Conservation (phyloP, 1,140 invertebrate genomes). For the Sesamia nonagrioides region DNA sequence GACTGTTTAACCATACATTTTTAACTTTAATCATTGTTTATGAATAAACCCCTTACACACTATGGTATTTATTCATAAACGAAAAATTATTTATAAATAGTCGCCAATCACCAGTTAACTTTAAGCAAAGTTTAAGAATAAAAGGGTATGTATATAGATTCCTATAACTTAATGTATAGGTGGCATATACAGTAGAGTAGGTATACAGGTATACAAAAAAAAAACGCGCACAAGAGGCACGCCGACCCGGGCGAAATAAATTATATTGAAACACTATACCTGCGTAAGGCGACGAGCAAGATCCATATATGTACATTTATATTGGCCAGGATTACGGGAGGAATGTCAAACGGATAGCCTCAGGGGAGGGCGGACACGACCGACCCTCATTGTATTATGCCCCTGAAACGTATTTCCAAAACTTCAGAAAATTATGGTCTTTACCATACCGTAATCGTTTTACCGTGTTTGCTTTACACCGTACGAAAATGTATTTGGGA, state of each 20-base stretch:
- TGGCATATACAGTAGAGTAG: too few species aligned
- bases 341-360: slow-evolving; percentile 40
- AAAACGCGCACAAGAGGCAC: not conserved
- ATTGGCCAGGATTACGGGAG: slow-evolving; percentile 42
- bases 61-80: too few species aligned
- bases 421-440: slow-evolving; percentile 13
- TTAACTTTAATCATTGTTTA: too few species aligned
- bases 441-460: slow-evolving; percentile 25
- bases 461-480: slow-evolving; percentile 2
- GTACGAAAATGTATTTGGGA: not conserved
- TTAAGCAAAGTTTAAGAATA: too few species aligned
- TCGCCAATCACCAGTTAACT: too few species aligned
- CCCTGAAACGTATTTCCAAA: slow-evolving; percentile 15
- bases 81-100: too few species aligned
- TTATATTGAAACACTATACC: slow-evolving; percentile 39
- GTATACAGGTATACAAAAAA: not conserved
- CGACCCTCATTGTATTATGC: slow-evolving; percentile 32
- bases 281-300: slow-evolving; percentile 11
- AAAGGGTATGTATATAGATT: too few species aligned
- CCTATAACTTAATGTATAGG: too few species aligned
- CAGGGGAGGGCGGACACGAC: slow-evolving; percentile 11
- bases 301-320: not conserved
- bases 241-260: not conserved
- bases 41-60: too few species aligned
- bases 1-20: too few species aligned